Evolutionary conservation across 2,888 invertebrate genomes (phyloP).

Genomic region (Sphaerophoria taeniata): DNA sequence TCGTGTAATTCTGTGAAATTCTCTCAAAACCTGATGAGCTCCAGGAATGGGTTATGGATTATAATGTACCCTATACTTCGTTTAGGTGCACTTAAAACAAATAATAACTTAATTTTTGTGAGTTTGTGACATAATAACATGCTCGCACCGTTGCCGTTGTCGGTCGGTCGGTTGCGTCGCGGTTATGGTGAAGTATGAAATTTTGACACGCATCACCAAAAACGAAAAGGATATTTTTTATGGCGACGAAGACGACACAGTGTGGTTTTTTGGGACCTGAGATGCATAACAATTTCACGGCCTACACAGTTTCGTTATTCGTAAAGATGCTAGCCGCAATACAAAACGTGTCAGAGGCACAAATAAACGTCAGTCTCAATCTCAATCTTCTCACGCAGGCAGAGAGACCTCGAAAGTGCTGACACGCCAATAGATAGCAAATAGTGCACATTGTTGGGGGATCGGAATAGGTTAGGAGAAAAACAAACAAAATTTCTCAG

Average conservation of each 20-base stretch:
- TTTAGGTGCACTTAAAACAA: slow-evolving; percentile 66
- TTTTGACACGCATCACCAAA: slow-evolving; percentile 49
- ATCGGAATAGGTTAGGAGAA: too few species aligned
- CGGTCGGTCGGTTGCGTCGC: too few species aligned
- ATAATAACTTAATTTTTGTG: slow-evolving; percentile 74
- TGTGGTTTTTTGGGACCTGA: neutral
- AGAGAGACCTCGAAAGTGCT: slow-evolving; percentile 37
- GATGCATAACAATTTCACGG: slow-evolving; percentile 14
- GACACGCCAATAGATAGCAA: slow-evolving; percentile 61
- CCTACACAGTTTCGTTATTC: slow-evolving; percentile 59
- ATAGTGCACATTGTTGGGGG: neutral
- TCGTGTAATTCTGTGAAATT: slow-evolving; percentile 12
- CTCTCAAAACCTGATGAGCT: slow-evolving; percentile 26
- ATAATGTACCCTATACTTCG: slow-evolving; percentile 23
- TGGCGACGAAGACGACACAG: slow-evolving; percentile 23
- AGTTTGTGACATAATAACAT: slow-evolving; percentile 71
- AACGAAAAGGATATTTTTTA: slow-evolving; percentile 3
- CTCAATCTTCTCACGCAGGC: slow-evolving; percentile 22
- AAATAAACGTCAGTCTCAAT: slow-evolving; percentile 51
- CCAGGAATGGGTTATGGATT: slow-evolving; percentile 22
- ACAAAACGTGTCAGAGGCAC: slow-evolving; percentile 47
- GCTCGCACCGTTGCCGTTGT: slow-evolving; percentile 8
- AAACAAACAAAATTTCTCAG: slow-evolving; percentile 42
- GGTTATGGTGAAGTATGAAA: slow-evolving; percentile 10
- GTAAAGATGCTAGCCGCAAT: neutral